A percentile compares a stretch with the other conserved stretches of the same genome.
These are phyloP conservation scores for Mus caroli DNA, from an alignment of 2,797 vertebrate genomes.

Conservation along the genomic window DNA sequence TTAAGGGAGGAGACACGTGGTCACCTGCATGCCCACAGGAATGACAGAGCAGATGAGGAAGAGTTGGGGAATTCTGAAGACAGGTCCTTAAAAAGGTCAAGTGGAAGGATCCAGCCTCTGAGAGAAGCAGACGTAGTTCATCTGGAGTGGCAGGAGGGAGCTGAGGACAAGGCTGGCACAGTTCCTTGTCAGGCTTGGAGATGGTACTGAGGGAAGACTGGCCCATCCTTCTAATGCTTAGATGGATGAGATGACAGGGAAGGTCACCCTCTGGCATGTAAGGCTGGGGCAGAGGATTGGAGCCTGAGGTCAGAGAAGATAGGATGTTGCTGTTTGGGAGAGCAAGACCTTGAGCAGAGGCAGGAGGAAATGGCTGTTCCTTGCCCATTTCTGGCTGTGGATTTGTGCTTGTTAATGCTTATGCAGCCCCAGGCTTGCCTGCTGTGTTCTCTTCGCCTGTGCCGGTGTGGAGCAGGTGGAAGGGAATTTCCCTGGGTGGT, in stretches of 20 bases:
- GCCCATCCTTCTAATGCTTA: neutral
- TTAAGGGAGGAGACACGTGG: neutral
- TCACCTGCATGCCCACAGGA: accelerated
- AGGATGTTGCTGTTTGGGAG: neutral
- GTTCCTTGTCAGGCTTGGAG: neutral
- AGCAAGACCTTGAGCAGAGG: neutral
- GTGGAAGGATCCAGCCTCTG: neutral
- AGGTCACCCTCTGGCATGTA: neutral
- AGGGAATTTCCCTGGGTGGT: neutral
- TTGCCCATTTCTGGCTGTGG: neutral
- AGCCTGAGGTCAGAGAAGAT: neutral
- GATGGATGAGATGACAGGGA: neutral
- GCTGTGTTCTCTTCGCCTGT: accelerated
- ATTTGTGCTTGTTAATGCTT: neutral
- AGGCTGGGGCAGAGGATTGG: neutral
- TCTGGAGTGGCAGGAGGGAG: neutral
- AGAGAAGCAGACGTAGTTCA: neutral
- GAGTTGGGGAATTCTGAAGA: neutral
- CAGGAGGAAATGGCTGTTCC: neutral
- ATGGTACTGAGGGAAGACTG: neutral
- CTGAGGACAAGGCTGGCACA: too few relatives aligned
- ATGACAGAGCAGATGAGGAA: neutral
- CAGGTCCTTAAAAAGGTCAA: neutral
- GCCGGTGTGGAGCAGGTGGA: conserved; percentile 27
- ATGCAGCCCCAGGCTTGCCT: neutral